Percentiles rank a stretch among this genome's conserved stretches.
Conservation (phyloP, 2,888 invertebrate species). For the Notodonta ziczac region DNA sequence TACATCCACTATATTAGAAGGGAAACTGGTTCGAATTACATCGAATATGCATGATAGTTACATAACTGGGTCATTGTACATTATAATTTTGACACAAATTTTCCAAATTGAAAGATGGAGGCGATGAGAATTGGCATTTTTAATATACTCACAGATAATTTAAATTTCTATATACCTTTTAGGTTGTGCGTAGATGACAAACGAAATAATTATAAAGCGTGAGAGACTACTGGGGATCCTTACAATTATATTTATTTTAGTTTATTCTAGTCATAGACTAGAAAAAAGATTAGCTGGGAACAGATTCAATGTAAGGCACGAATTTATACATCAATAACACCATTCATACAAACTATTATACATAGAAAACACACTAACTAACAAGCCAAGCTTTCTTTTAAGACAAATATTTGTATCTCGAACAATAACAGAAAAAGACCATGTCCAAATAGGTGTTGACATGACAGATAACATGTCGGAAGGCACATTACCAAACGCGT, state of each 20-base stretch:
- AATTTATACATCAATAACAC: background rate
- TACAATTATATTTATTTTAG: too few relatives aligned
- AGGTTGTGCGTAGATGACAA: background rate
- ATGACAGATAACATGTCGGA: conserved; percentile 22
- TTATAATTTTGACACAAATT: background rate
- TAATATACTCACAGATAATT: background rate
- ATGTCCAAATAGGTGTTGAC: conserved; percentile 22
- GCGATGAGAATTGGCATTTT: background rate
- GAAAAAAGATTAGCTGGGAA: too few relatives aligned
- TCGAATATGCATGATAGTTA: background rate
- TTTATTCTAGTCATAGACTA: too few relatives aligned
- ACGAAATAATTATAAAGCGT: background rate
- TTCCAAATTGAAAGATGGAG: background rate
- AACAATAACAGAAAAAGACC: conserved; percentile 21
- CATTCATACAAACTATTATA: background rate
- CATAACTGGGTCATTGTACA: background rate
- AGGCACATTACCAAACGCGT: conserved; percentile 15
- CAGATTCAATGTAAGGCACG: too few relatives aligned
- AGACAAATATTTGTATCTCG: conserved; percentile 29
- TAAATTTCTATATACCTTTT: background rate
- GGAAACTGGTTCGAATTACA: background rate
- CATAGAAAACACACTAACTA: conserved; percentile 17
- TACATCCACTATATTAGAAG: background rate
- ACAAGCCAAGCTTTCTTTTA: conserved; percentile 19
- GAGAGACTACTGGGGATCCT: too few relatives aligned